Conservation (phyloP, 2,888 invertebrate species). For the Zele albiditarsus region DNA sequence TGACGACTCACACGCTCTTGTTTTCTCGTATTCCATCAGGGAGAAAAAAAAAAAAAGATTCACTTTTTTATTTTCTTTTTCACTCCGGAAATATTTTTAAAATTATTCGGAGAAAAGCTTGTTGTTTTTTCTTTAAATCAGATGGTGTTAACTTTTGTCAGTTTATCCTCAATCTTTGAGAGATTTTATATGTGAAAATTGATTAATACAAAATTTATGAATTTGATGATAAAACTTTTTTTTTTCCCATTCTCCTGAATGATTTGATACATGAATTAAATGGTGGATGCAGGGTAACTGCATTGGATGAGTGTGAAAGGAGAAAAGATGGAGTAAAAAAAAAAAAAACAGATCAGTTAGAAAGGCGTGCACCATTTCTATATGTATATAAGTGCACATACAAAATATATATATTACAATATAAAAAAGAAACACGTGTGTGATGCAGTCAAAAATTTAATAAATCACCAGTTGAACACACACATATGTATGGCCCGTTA, state of each 20-base stretch:
- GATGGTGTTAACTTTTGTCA: no score
- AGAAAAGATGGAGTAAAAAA: slow-evolving; percentile 23
- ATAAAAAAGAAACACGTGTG: slow-evolving; percentile 47
- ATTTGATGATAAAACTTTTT: no score
- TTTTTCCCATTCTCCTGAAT: no score
- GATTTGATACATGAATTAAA: no score
- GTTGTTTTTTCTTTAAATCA: no score
- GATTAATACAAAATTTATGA: no score
- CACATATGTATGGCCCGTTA: slow-evolving; percentile 48
- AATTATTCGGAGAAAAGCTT: neutral
- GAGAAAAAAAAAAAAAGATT: neutral
- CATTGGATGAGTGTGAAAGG: no score
- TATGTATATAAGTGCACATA: neutral
- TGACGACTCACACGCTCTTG: slow-evolving; percentile 9
- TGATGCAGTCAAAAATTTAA: slow-evolving; percentile 53
- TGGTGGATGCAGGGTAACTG: no score
- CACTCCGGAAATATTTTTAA: neutral
- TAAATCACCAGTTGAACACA: slow-evolving; percentile 53
- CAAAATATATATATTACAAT: neutral
- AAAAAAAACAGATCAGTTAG: slow-evolving; percentile 36
- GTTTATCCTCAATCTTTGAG: no score
- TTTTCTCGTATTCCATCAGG: slow-evolving; percentile 6
- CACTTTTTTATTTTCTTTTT: neutral
- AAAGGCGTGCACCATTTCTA: slow-evolving; percentile 43
- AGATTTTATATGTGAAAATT: no score